Conservation (phyloP, 1,140 invertebrate species). For the Adoxophyes honmai region DNA sequence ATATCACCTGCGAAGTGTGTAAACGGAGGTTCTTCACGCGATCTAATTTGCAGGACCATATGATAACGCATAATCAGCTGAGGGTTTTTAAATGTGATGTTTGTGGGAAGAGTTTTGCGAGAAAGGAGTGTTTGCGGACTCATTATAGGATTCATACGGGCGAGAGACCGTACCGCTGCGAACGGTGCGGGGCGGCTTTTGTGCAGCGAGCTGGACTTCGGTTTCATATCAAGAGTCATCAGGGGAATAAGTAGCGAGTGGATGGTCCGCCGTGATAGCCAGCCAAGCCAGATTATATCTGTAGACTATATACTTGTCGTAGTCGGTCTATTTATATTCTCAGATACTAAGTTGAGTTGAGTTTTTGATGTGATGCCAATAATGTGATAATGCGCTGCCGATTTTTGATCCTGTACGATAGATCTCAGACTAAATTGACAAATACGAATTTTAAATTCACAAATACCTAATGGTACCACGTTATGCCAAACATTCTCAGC, state of each 20-base stretch:
- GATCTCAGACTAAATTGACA: too few relatives aligned
- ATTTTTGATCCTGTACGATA: too few relatives aligned
- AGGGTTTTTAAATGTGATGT: conserved; percentile 25
- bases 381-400: too few relatives aligned
- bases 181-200: conserved; percentile 9
- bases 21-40: conserved; percentile 18
- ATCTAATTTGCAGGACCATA: conserved; percentile 24
- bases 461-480: too few relatives aligned
- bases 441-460: too few relatives aligned
- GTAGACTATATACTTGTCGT: too few relatives aligned
- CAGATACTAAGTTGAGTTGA: too few relatives aligned
- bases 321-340: too few relatives aligned
- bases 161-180: conserved; percentile 21
- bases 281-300: too few relatives aligned
- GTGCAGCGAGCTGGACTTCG: conserved; percentile 17
- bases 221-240: not conserved
- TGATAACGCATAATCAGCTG: conserved; percentile 26
- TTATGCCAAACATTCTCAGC: too few relatives aligned
- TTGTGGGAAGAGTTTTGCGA: conserved; percentile 22
- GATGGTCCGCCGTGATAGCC: too few relatives aligned
- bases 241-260: not conserved
- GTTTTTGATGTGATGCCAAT: too few relatives aligned
- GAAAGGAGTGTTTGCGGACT: conserved; percentile 16
- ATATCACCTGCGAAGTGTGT: conserved; percentile 84
- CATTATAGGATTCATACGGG: conserved; percentile 26